These are phyloP conservation scores for Cyclura pinguis DNA, from an alignment of 2,797 vertebrate genomes.

Conservation along the genomic window DNA sequence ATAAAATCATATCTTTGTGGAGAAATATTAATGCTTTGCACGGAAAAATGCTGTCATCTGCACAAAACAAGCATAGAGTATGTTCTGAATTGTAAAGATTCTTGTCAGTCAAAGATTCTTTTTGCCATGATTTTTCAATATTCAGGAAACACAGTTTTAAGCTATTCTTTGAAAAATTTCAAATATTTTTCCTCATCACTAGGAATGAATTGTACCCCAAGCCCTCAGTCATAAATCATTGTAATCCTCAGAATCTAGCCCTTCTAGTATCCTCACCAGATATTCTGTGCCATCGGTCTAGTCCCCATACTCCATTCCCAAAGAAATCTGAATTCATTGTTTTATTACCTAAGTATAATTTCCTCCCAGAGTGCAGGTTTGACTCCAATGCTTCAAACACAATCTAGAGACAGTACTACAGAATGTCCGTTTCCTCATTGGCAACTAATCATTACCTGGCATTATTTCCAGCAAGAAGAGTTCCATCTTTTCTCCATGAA, in stretches of 20 bases:
- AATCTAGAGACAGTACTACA: not conserved
- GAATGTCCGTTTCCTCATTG: slow-evolving; percentile 4
- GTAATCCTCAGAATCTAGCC: not conserved
- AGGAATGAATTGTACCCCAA: no score
- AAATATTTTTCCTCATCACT: no score
- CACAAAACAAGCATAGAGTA: no score
- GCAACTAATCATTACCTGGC: slow-evolving; percentile 81
- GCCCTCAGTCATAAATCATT: no score
- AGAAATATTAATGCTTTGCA: no score
- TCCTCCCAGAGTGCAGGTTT: not conserved
- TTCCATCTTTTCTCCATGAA: slow-evolving; percentile 95
- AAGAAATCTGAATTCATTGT: not conserved
- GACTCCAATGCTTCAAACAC: not conserved
- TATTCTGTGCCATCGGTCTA: not conserved
- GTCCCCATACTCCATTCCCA: not conserved
- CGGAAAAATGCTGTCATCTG: no score
- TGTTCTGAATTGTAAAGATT: no score
- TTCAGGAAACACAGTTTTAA: no score
- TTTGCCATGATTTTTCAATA: no score
- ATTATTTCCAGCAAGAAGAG: slow-evolving; percentile 84
- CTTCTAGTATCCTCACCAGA: not conserved
- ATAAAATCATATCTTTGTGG: no score
- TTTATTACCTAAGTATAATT: not conserved
- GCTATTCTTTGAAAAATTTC: no score
- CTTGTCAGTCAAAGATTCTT: no score